Percentiles rank a stretch among this genome's conserved stretches.
These are phyloP conservation scores for Drosophila subpulchrella DNA, from an alignment of 1,140 invertebrate species.

Conservation along the genomic window DNA sequence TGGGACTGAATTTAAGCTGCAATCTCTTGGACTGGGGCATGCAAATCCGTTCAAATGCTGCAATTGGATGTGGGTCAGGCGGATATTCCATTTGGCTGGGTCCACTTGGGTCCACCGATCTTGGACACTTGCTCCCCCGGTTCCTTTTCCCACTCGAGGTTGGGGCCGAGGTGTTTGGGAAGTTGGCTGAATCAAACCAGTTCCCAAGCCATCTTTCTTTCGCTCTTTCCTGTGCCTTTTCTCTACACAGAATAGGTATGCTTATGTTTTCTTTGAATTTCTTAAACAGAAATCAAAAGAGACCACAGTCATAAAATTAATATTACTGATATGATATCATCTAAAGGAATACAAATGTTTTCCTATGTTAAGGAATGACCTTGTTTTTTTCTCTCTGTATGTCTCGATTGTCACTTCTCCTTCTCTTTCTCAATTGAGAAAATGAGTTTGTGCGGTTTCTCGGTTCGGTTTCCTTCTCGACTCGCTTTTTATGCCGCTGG, in stretches of 20 bases:
- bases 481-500: conserved; percentile 19
- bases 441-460: conserved; percentile 45
- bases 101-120: conserved; percentile 23
- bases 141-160: conserved; percentile 4
- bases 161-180: conserved; percentile 27
- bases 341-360: not conserved
- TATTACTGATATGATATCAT: too few species aligned
- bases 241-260: conserved; percentile 3
- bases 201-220: conserved; percentile 35
- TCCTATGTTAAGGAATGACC: not conserved
- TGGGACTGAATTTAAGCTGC: conserved; percentile 3
- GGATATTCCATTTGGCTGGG: conserved; percentile 55
- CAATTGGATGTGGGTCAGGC: conserved; percentile 67
- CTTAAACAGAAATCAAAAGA: too few species aligned
- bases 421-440: conserved; percentile 13
- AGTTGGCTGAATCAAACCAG: conserved; percentile 67
- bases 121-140: conserved; percentile 25
- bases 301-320: too few species aligned
- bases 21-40: conserved; percentile 39
- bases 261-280: not conserved
- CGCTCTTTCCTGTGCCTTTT: conserved; percentile 1
- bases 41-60: conserved; percentile 53
- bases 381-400: conserved; percentile 9
- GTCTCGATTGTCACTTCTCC: conserved; percentile 10
- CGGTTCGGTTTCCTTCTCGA: conserved; percentile 13